Conservation (phyloP, 1,140 invertebrate species). For the Orius insidiosus region DNA sequence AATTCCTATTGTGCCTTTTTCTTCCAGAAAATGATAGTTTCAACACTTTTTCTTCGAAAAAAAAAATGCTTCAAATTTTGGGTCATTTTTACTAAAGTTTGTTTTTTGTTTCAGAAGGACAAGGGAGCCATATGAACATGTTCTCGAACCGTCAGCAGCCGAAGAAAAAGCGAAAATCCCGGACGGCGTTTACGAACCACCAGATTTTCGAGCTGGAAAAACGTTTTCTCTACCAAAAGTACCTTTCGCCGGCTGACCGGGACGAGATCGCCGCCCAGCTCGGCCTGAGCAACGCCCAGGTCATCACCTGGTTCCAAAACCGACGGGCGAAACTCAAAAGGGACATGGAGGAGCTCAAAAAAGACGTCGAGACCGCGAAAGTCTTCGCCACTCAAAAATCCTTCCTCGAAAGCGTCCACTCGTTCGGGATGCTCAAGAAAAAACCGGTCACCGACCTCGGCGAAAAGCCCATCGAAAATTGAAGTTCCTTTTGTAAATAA, state of each 20-base stretch:
- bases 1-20: too few species aligned
- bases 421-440: conserved; percentile 74
- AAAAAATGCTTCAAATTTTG: too few species aligned
- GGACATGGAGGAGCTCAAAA: conserved; percentile 95
- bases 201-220: conserved; percentile 97
- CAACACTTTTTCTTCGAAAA: too few species aligned
- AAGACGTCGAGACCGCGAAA: conserved; percentile 87
- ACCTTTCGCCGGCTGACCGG: conserved; percentile 87
- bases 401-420: conserved; percentile 78
- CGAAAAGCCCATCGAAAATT: conserved; percentile 9
- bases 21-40: too few species aligned
- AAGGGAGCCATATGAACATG: conserved; percentile 57
- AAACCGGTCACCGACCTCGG: conserved; percentile 39
- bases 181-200: conserved; percentile 95
- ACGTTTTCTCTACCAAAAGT: conserved; percentile 92
- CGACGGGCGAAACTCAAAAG: conserved; percentile 88
- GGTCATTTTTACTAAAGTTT: too few species aligned
- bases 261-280: conserved; percentile 88
- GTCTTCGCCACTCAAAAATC: conserved; percentile 35
- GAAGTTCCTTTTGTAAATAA: conserved; percentile 1
- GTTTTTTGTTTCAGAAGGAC: conserved; percentile 42
- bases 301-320: conserved; percentile 99
- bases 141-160: conserved; percentile 85
- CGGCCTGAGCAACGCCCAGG: conserved; percentile 87
- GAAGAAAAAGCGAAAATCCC: conserved; percentile 93